Base-by-base conservation (phyloP, 2,113 vertebrate species). In the Oceanites oceanicus region DNA sequence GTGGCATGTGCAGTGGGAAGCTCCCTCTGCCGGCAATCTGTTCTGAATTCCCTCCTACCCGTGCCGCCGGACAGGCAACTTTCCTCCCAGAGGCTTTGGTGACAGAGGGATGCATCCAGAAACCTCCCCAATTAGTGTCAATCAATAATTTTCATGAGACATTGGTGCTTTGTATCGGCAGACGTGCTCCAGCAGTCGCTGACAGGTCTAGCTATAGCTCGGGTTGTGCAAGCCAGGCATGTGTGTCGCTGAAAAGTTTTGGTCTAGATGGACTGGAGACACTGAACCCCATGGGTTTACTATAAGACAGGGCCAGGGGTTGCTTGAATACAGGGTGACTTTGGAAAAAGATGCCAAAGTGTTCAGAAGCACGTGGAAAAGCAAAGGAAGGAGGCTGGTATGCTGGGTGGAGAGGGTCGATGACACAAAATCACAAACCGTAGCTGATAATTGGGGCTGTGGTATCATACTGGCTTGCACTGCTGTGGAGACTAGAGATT, bases 31-130 rank as follows among this genome's bases (percentile, higher is more conserved):
- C 4, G 45, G 25, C 21, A 52, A 8, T 49, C 71, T 67, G 47
- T 36, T 45, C 78, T 15, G 29, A 83, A 55, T 86, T 77, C 18
- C 18, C 26, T 62, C 62, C 53, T 65, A 47, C 30, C 21, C 3
- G 1, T 21, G 32, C n/a, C 0, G 1, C 26, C 0, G 2, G 32
- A 70, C 0, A 1, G n/a, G 32, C 30, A 78, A 5, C 23, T 74
- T 82, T 58, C 44, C 38, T 77, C 20, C 38, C 63, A 78, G 55
- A 50, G n/a, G 66, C 49, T 86, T 50, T 70, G 45, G 25, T 49
- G 72, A 70, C n/a, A 58, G 65, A 63, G 44, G 25, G 30, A 45
- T 53, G 30, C 34, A 73, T 77, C 49, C 70, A 68, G 55, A 86
- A 94, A n/a, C 44, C n/a, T n/a, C 59, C 80, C 59, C 73, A 76